Evolutionary conservation across 1,140 invertebrate genomes (phyloP), one percentile per base, ranked within the genome.

Genomic region (Homarus americanus): DNA sequence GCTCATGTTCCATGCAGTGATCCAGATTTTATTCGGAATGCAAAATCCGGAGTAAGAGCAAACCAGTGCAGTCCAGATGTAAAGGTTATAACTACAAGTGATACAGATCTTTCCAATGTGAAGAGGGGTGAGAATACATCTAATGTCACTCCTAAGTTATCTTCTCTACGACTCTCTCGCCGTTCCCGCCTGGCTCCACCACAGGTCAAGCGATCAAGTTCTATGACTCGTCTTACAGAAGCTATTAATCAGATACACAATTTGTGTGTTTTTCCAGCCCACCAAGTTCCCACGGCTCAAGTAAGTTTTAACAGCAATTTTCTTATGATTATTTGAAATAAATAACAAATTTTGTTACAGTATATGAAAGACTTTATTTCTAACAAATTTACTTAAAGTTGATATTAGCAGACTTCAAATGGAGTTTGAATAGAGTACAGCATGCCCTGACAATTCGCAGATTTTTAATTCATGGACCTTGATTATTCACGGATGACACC

Each of bases 181-280:
- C 86, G 86, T 41, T 38, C 86, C 24, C 86, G 63, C 32, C 75
- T 88, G 58, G 86, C 53, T 28, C 87, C 79, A 2, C 87, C 79
- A n/a, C 38, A 90, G 41, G 69, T 90, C 40, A 90, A 90, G 69
- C 79, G 87, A 0, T 90, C 87, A 38, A 90, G 69, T 53, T 90
- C 87, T 32, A 73, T 90, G 79, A 90, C 87, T 4, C 78, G 79
- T 36, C 79, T 90, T 7, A 73, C 87, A 75, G 87, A 90, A 90
- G 87, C 80, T 38, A 36, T 90, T 36, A 90, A 90, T 53, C 87
- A 90, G 34, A 53, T 90, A n/a, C 87, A 90, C 44, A 90, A 90
- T 49, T n/a, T 90, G 20, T 90, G 87, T 76, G 44, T 90, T 20
- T 83, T 90, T 75, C 87, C 87, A 28, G 87, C 87, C 34, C 87